A percentile compares a stretch with the other conserved stretches of the same genome.
phyloP scores from a whole-genome alignment of 2,797 vertebrate species.

The Eospalax fontanierii region DNA sequence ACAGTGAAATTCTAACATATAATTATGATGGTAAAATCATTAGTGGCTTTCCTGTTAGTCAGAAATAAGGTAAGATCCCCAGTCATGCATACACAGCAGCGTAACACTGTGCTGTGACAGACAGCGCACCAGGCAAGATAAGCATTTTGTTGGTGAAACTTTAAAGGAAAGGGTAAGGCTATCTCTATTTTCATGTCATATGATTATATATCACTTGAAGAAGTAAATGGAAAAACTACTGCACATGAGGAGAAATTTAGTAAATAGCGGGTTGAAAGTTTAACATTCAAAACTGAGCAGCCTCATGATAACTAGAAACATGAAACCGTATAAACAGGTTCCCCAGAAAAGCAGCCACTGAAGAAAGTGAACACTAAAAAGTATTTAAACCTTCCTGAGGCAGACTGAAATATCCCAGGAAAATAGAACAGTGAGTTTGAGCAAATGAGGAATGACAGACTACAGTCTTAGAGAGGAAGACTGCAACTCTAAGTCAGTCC shows the following conservation, averaged over 20 bases:
- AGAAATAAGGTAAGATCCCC: background rate
- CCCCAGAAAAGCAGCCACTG: background rate
- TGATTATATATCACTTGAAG: background rate
- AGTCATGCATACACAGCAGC: background rate
- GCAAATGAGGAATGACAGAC: constrained; percentile 32
- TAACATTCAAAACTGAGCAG: background rate
- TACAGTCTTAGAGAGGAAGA: background rate
- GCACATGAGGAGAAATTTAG: background rate
- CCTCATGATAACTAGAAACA: background rate
- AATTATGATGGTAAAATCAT: background rate
- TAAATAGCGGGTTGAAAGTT: constrained; percentile 36
- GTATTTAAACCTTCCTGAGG: background rate
- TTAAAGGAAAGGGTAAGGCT: background rate
- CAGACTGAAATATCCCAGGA: background rate
- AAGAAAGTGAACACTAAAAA: background rate
- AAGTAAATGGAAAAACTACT: constrained; percentile 5
- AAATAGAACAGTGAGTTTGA: constrained; percentile 12
- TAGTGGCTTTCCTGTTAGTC: constrained; percentile 25
- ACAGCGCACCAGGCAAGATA: background rate
- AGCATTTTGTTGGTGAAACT: background rate
- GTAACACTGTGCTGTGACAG: background rate
- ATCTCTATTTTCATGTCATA: background rate
- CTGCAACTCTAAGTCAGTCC: background rate
- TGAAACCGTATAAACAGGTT: background rate
- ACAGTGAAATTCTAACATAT: background rate